These are phyloP conservation scores for Otus sunia DNA, from an alignment of 2,113 vertebrate species.

Conservation along the genomic window DNA sequence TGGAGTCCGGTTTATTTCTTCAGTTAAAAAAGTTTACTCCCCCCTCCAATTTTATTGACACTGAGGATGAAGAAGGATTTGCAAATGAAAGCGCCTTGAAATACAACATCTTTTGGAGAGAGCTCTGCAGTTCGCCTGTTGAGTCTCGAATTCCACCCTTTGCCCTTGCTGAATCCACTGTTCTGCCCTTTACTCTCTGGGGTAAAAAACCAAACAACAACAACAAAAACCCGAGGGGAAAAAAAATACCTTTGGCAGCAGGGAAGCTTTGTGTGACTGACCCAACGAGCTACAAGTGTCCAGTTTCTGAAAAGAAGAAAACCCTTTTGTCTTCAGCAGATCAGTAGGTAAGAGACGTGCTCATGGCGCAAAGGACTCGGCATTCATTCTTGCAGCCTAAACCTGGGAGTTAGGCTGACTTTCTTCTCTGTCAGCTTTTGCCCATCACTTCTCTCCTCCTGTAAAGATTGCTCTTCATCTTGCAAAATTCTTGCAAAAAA, in stretches of 20 bases:
- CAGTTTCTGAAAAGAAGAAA: constrained; percentile 57
- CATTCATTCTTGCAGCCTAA: background rate
- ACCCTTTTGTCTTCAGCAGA: constrained; percentile 54
- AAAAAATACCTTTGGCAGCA: constrained; percentile 49
- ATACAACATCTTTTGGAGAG: constrained; percentile 24
- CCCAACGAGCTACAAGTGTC: constrained; percentile 48
- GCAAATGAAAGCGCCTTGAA: constrained; percentile 62
- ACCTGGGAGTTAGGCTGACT: background rate
- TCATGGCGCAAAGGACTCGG: background rate
- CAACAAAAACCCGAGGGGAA: constrained; percentile 24
- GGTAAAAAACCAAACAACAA: constrained; percentile 40
- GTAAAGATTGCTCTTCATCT: background rate
- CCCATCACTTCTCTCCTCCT: background rate
- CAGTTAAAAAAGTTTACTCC: constrained; percentile 24
- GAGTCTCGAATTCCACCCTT: constrained; percentile 48
- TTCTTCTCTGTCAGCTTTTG: constrained; percentile 1
- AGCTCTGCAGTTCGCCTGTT: constrained; percentile 14
- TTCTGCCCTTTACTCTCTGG: constrained; percentile 56
- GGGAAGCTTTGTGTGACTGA: constrained; percentile 55
- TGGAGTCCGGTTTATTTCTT: background rate
- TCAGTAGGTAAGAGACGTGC: constrained; percentile 52
- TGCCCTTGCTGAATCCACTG: constrained; percentile 42
- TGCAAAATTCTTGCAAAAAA: background rate
- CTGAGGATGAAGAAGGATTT: constrained; percentile 64
- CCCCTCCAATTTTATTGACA: constrained; percentile 18